Conservation (phyloP, 2,113 vertebrate genomes). For the Sinocyclocheilus grahami region DNA sequence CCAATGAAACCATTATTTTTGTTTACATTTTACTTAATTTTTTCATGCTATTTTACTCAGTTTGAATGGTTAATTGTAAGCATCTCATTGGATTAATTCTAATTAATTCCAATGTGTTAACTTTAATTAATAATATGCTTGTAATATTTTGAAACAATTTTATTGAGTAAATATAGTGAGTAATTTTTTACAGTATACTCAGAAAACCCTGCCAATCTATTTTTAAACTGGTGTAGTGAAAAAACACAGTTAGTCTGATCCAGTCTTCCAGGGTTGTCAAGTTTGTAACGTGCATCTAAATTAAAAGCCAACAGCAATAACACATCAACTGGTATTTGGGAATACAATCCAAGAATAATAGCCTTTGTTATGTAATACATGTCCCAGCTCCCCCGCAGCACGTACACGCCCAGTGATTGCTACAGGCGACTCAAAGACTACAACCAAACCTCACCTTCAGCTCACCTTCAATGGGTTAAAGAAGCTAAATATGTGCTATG, state of each 20-base stretch:
- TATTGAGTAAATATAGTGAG: too few relatives aligned
- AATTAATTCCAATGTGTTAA: too few relatives aligned
- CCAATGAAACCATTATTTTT: too few relatives aligned
- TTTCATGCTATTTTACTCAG: too few relatives aligned
- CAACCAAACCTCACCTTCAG: not conserved
- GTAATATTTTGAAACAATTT: too few relatives aligned
- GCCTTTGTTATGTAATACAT: slow-evolving; percentile 28
- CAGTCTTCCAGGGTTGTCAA: slow-evolving; percentile 62
- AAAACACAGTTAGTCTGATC: slow-evolving; percentile 41
- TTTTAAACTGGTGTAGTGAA: not conserved
- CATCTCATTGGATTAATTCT: too few relatives aligned
- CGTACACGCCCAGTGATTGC: not conserved
- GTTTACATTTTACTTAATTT: too few relatives aligned
- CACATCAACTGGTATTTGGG: slow-evolving; percentile 24
- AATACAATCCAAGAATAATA: slow-evolving; percentile 29
- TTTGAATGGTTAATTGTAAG: too few relatives aligned
- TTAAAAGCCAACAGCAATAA: slow-evolving; percentile 34
- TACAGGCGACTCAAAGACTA: not conserved
- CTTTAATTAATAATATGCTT: too few relatives aligned
- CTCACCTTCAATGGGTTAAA: not conserved
- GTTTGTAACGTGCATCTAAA: slow-evolving; percentile 53
- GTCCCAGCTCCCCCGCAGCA: not conserved
- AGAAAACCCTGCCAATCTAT: not conserved
- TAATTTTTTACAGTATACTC: too few relatives aligned
- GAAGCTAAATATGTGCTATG: not conserved